Evolutionary conservation across 23 tunicate genomes (phyloP).

Genomic region (Diplosoma virens): DNA sequence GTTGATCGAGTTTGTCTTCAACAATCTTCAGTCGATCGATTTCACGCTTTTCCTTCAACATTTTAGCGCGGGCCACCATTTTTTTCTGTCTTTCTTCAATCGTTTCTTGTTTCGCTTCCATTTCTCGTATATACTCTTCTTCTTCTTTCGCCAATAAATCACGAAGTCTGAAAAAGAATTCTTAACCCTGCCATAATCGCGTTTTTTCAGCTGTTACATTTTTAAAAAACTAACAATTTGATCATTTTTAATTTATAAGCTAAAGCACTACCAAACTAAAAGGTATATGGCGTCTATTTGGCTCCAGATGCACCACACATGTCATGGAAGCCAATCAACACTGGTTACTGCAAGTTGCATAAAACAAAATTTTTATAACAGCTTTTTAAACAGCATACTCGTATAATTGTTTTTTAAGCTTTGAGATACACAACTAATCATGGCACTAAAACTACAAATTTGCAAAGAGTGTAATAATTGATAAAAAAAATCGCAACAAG

Average conservation of each 20-base stretch:
- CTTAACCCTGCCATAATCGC: not conserved
- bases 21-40: constrained; percentile 73
- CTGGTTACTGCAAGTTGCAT: too few relatives aligned
- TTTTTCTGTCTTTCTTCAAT: constrained; percentile 75
- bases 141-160: constrained; percentile 73
- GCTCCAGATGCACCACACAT: too few relatives aligned
- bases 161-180: constrained; percentile 41
- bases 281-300: too few relatives aligned
- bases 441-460: too few relatives aligned
- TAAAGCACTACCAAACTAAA: too few relatives aligned
- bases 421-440: too few relatives aligned
- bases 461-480: too few relatives aligned
- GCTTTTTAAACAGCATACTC: too few relatives aligned
- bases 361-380: too few relatives aligned
- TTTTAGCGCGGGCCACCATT: constrained; percentile 83
- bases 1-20: constrained; percentile 79
- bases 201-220: not conserved
- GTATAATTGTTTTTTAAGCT: too few relatives aligned
- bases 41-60: constrained; percentile 78
- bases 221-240: not conserved
- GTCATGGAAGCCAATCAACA: too few relatives aligned
- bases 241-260: not conserved
- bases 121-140: constrained; percentile 49
- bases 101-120: constrained; percentile 88
- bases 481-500: too few relatives aligned